These are phyloP conservation scores for Arnoldichthys spilopterus DNA, from an alignment of 2,797 vertebrate genomes.

Conservation along the genomic window DNA sequence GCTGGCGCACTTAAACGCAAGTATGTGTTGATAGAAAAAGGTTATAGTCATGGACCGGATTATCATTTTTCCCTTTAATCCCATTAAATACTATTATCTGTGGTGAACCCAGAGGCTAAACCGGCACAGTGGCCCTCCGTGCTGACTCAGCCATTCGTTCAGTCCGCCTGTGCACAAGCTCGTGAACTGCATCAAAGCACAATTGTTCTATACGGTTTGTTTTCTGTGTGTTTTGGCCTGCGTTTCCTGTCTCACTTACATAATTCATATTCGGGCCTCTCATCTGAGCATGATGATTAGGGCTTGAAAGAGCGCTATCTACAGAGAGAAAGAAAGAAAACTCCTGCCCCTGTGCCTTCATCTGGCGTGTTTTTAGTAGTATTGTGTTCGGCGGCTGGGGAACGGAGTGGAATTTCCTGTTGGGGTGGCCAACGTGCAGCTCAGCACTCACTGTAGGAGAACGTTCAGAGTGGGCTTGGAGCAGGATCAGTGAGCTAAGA, in stretches of 20 bases:
- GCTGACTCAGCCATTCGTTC: constrained; percentile 53
- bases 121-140: not conserved
- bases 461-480: constrained; percentile 59
- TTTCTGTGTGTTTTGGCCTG: constrained; percentile 60
- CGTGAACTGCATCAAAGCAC: constrained; percentile 52
- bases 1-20: constrained; percentile 19
- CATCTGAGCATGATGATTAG: constrained; percentile 54
- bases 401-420: constrained; percentile 75
- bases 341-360: constrained; percentile 50
- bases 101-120: constrained; percentile 36
- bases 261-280: constrained; percentile 57
- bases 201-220: constrained; percentile 61
- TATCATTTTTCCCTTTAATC: constrained; percentile 47
- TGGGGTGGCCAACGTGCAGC: constrained; percentile 70
- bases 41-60: constrained; percentile 39
- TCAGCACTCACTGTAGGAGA: constrained; percentile 60
- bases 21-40: constrained; percentile 26
- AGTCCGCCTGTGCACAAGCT: constrained; percentile 16
- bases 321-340: constrained; percentile 48
- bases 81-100: constrained; percentile 49
- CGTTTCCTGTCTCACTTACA: constrained; percentile 60
- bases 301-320: constrained; percentile 58
- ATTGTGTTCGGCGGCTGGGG: constrained; percentile 63
- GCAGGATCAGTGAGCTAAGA: constrained; percentile 62
- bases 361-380: constrained; percentile 61